A percentile compares a stretch with the other conserved stretches of the same genome.
phyloP scores from a whole-genome alignment of 1,140 invertebrate species.

The Leucophenga varia region DNA sequence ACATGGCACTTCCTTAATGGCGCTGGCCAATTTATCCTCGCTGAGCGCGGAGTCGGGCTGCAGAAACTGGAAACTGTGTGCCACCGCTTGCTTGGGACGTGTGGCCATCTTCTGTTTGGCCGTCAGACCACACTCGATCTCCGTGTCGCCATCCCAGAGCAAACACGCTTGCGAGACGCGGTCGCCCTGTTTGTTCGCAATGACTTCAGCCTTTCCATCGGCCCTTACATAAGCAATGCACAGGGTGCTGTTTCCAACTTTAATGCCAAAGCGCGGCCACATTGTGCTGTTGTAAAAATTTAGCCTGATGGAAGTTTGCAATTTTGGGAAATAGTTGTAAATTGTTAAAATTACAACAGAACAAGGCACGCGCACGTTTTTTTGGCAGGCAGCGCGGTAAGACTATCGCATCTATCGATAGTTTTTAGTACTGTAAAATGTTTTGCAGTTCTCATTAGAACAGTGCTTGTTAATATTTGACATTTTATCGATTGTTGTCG shows the following conservation, averaged over 20 bases:
- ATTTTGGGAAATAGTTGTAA: too few species aligned
- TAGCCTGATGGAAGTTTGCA: too few species aligned
- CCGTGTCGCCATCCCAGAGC: slow-evolving; percentile 65
- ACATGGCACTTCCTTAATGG: slow-evolving; percentile 59
- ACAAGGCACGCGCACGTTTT: too few species aligned
- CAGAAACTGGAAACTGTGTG: slow-evolving; percentile 68
- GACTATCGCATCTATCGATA: too few species aligned
- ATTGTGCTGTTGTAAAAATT: slow-evolving; percentile 26
- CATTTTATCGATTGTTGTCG: too few species aligned
- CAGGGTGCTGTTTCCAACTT: slow-evolving; percentile 71
- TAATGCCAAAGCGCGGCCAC: slow-evolving; percentile 65
- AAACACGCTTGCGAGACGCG: slow-evolving; percentile 74
- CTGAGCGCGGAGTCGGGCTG: slow-evolving; percentile 57
- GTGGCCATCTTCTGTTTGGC: slow-evolving; percentile 71
- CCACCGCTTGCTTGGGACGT: slow-evolving; percentile 65
- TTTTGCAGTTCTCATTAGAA: too few species aligned
- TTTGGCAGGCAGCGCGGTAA: too few species aligned
- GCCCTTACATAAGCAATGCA: slow-evolving; percentile 67
- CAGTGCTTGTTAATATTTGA: too few species aligned
- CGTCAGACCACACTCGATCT: slow-evolving; percentile 70
- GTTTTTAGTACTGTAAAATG: too few species aligned
- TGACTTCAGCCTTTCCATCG: slow-evolving; percentile 73
- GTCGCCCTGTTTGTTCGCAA: slow-evolving; percentile 79
- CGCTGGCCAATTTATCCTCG: slow-evolving; percentile 59
- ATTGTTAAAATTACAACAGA: too few species aligned